phyloP scores from a whole-genome alignment of 1,140 invertebrate species.

The Potamilus streckersoni region DNA sequence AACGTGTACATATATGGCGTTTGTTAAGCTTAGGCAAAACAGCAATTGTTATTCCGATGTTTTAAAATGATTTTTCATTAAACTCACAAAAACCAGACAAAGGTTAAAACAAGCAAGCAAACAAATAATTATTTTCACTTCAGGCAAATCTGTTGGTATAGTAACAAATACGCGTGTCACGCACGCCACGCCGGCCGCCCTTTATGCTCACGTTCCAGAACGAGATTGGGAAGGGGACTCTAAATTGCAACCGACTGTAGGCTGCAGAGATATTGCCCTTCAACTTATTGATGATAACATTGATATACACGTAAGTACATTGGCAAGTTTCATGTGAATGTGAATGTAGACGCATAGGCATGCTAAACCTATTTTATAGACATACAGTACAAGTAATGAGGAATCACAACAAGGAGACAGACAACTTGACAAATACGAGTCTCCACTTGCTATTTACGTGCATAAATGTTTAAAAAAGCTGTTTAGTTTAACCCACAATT shows the following conservation, averaged over 20 bases:
- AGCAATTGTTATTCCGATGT: not conserved
- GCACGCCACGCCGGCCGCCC: conserved; percentile 87
- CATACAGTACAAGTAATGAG: no score
- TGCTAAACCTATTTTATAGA: no score
- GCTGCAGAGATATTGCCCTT: conserved; percentile 70
- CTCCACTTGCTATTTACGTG: no score
- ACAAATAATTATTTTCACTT: not conserved
- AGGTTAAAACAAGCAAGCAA: not conserved
- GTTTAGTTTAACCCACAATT: no score
- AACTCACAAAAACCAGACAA: not conserved
- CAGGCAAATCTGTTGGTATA: conserved; percentile 85
- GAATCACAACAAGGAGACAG: no score
- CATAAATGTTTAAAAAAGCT: no score
- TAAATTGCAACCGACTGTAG: conserved; percentile 29
- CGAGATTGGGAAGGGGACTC: conserved; percentile 65
- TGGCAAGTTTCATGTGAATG: no score
- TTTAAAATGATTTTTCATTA: not conserved
- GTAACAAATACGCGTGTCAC: conserved; percentile 92
- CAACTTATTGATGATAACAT: conserved; percentile 57
- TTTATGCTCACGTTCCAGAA: conserved; percentile 83
- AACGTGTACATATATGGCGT: no score
- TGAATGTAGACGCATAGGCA: no score
- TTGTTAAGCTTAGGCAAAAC: not conserved
- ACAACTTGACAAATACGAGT: no score
- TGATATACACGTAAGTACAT: conserved; percentile 50